Evolutionary conservation across 2,113 vertebrate species (phyloP).

Genomic region (Serinus canaria): DNA sequence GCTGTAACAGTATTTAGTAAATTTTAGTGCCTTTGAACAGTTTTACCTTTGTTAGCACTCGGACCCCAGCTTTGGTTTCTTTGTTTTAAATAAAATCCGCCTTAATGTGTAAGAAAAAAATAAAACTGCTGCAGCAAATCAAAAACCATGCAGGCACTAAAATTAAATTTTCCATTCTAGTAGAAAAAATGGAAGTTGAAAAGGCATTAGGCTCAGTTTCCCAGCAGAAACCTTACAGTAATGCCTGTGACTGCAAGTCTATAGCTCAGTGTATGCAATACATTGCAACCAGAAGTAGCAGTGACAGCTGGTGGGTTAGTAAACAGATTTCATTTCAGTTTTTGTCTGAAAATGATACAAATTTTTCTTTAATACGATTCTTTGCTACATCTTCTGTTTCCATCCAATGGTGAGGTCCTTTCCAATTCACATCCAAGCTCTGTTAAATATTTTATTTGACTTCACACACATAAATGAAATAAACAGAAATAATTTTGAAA

Average conservation of each 20-base stretch:
- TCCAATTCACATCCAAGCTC: conserved; percentile 56
- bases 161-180: conserved; percentile 34
- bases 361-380: conserved; percentile 67
- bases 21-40: not conserved
- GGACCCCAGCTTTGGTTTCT: not conserved
- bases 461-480: conserved; percentile 31
- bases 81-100: conserved; percentile 30
- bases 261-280: conserved; percentile 18
- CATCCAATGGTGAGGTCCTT: conserved; percentile 48
- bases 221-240: conserved; percentile 4
- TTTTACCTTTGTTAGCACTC: not conserved
- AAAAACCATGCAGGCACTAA: conserved; percentile 10
- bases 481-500: conserved; percentile 44
- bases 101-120: not conserved
- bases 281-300: conserved; percentile 46
- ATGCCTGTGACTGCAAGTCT: conserved; percentile 19
- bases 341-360: conserved; percentile 71
- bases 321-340: conserved; percentile 73
- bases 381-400: conserved; percentile 59
- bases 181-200: conserved; percentile 39
- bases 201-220: conserved; percentile 59
- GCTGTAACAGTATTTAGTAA: not conserved
- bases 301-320: conserved; percentile 72
- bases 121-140: accelerated
- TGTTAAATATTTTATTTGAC: conserved; percentile 61